These are phyloP conservation scores for Ceyx erithaca DNA, from an alignment of 2,797 vertebrate species.

Conservation along the genomic window DNA sequence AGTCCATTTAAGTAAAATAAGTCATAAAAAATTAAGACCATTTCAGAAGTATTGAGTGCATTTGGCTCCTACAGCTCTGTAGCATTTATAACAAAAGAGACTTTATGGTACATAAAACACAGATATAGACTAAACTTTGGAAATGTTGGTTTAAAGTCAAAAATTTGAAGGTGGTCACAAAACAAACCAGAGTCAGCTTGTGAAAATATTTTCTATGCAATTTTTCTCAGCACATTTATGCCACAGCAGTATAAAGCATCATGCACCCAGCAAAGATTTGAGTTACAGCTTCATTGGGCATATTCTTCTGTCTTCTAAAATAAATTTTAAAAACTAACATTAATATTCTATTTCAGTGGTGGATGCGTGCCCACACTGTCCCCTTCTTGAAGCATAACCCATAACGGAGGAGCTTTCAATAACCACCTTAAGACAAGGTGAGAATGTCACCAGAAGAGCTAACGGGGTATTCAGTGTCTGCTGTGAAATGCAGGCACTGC, in stretches of 20 bases:
- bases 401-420: background rate
- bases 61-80: background rate
- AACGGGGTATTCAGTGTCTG: background rate
- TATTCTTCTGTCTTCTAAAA: constrained; percentile 6
- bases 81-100: background rate
- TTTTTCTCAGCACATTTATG: constrained; percentile 35
- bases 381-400: background rate
- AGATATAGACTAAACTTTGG: constrained; percentile 9
- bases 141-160: constrained; percentile 16
- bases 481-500: background rate
- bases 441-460: constrained; percentile 3
- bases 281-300: background rate
- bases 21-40: background rate
- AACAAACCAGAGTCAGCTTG: background rate
- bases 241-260: background rate
- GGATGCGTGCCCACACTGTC: background rate
- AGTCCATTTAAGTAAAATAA: background rate
- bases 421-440: background rate
- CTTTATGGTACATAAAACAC: background rate
- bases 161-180: constrained; percentile 1
- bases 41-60: background rate
- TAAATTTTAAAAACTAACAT: background rate
- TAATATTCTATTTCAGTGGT: background rate
- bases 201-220: constrained; percentile 36
- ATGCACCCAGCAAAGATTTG: background rate